Percentiles rank a stretch among this genome's conserved stretches.
Conservation (phyloP, 2,113 vertebrate species). For the Candoia aspera region DNA sequence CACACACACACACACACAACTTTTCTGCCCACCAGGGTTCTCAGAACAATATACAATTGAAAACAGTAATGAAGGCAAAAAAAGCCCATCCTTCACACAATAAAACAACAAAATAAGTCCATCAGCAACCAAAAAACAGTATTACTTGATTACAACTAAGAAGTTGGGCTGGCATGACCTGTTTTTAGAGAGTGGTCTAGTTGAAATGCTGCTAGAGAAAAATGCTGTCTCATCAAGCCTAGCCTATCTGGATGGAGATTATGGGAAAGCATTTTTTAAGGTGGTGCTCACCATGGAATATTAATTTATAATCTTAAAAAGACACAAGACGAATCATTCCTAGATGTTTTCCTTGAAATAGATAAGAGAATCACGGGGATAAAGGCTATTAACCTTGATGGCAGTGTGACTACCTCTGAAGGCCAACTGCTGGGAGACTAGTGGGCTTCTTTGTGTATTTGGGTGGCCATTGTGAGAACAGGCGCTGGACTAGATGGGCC, state of each 20-base stretch:
- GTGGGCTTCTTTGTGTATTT: not conserved
- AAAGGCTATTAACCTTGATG: not conserved
- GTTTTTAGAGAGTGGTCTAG: not conserved
- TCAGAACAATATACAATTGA: not conserved
- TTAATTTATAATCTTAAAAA: not conserved
- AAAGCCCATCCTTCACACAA: not conserved
- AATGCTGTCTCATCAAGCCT: not conserved
- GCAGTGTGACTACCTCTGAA: not conserved
- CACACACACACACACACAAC: not conserved
- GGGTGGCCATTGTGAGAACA: not conserved
- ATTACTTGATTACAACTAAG: not conserved
- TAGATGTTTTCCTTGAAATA: not conserved
- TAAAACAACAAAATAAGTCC: not conserved
- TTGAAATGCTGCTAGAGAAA: not conserved
- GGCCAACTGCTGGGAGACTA: not conserved
- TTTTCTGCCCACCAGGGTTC: not conserved
- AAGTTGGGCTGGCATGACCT: not conserved
- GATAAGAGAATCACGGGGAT: not conserved
- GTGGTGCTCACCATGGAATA: not conserved
- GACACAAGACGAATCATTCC: not conserved
- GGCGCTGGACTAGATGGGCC: not conserved
- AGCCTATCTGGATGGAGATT: not conserved
- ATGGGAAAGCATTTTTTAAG: not conserved
- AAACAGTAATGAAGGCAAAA: not conserved
- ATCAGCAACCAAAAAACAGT: not conserved